Evolutionary conservation across 2,113 vertebrate genomes (phyloP).

Genomic region (Litocranius walleri): DNA sequence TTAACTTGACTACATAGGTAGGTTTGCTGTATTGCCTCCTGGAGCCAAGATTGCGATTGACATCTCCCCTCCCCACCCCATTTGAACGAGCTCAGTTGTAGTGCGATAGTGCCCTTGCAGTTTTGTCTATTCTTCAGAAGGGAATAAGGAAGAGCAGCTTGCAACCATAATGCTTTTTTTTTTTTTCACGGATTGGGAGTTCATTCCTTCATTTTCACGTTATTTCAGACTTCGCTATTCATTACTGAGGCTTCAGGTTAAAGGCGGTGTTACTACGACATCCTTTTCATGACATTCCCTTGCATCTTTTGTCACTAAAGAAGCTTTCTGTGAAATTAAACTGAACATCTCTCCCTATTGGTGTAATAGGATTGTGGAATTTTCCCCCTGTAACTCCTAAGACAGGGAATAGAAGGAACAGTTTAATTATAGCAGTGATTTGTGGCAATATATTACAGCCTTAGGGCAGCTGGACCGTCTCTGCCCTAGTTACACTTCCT

Average conservation of each 20-base stretch:
- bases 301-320: neutral
- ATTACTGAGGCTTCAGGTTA: constrained; percentile 1
- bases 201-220: neutral
- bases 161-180: neutral
- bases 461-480: neutral
- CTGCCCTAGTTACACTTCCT: neutral
- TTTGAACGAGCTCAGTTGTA: neutral
- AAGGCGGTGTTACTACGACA: neutral
- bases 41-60: neutral
- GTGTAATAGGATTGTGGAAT: neutral
- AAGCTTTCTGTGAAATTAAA: constrained; percentile 26
- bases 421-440: constrained; percentile 5
- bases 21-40: neutral
- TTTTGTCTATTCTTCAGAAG: constrained; percentile 7
- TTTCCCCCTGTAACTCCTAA: neutral
- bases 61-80: neutral
- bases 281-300: neutral
- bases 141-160: neutral
- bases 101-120: neutral
- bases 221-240: neutral
- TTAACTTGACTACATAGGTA: neutral
- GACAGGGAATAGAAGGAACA: neutral
- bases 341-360: neutral
- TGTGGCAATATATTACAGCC: neutral
- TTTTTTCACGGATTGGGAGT: neutral